phyloP scores from a whole-genome alignment of 2,113 vertebrate genomes.

The Eptatretus burgeri region DNA sequence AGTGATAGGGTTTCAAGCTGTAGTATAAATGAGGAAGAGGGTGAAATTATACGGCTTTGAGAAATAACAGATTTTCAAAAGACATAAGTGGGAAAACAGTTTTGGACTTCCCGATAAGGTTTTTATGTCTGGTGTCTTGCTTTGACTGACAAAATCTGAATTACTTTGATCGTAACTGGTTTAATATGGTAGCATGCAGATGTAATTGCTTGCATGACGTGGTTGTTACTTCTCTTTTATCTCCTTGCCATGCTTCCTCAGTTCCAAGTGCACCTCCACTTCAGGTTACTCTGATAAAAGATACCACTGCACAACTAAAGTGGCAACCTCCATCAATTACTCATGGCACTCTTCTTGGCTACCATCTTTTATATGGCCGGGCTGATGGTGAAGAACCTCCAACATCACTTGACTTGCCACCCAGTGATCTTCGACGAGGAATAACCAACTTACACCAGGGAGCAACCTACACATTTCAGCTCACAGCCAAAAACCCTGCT shows the following conservation, averaged over 20 bases:
- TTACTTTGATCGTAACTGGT: neutral
- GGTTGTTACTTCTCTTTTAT: slow-evolving; percentile 8
- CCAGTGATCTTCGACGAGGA: slow-evolving; percentile 31
- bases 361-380: slow-evolving; percentile 65
- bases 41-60: slow-evolving; percentile 1
- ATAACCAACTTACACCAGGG: slow-evolving; percentile 42
- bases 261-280: slow-evolving; percentile 59
- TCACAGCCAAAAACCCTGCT: slow-evolving; percentile 51
- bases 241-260: slow-evolving; percentile 9
- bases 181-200: neutral
- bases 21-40: neutral
- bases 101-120: neutral
- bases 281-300: slow-evolving; percentile 43
- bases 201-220: neutral
- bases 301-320: slow-evolving; percentile 27
- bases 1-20: neutral
- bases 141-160: neutral
- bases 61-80: slow-evolving; percentile 13
- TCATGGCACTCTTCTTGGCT: slow-evolving; percentile 45
- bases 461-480: slow-evolving; percentile 57
- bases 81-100: slow-evolving; percentile 4
- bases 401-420: slow-evolving; percentile 46
- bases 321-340: slow-evolving; percentile 31
- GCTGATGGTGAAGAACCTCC: slow-evolving; percentile 29
- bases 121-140: neutral